Base-by-base conservation (phyloP, 2,797 vertebrate genomes). In the Crax fasciolata region DNA sequence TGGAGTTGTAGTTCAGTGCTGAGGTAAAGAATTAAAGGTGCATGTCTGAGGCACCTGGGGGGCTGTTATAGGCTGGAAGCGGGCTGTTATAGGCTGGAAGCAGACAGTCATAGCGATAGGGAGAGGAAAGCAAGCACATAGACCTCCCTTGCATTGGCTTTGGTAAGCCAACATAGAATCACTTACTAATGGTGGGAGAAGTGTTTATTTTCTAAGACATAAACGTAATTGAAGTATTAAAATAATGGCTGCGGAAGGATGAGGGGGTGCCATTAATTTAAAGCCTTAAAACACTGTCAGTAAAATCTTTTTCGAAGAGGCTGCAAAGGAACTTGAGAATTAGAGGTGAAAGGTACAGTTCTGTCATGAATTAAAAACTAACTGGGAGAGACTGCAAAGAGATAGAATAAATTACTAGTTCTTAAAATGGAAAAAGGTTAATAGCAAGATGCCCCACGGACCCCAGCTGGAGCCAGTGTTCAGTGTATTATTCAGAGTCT, bases 351-450 rank as follows among this genome's bases (percentile, higher is more conserved):
- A 92, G 68, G 55, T 91, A 51, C 82, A 91, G 28, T 93, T 84
- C n/a, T 55, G 66, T 82, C 6, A 82, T 73, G 78, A 96, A 79
- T 96, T 95, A 94, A 95, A 96, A 94, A 89, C 63, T 54, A 93
- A 74, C 63, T 83, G 59, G 87, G 63, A 78, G 79, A 93, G 62
- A 79, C 41, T 67, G 39, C 4, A 6, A 88, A 94, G 71, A 91
- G 52, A 49, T 78, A 70, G 82, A 93, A 93, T 91, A 95, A 90
- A 94, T 94, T 93, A 87, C 59, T 83, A 28, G 62, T 77, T 95
- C 86, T 94, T 86, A 90, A 89, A 88, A 81, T 84, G 63, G 78
- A 71, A 83, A 90, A 93, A 97, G 82, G 71, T 95, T 96, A 90
- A 93, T 87, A 91, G 73, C 41, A 46, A 63, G 54, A 58, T 87